These are phyloP conservation scores for Trichonephila clavata DNA, from an alignment of 1,140 invertebrate genomes.

Conservation along the genomic window DNA sequence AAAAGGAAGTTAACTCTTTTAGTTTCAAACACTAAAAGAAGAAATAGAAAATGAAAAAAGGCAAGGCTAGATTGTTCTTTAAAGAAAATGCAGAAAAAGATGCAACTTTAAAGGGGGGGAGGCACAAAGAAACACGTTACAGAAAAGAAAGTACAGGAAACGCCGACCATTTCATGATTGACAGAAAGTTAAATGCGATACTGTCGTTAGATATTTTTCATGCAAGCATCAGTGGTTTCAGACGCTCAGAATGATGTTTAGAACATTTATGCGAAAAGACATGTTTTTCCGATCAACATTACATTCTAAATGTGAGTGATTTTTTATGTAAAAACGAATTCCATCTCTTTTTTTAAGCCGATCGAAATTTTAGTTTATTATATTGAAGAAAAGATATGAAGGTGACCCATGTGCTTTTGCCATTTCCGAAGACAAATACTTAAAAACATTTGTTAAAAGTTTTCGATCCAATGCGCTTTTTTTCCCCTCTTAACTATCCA, in stretches of 20 bases:
- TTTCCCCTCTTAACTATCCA: too few species aligned
- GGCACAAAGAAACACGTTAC: background rate
- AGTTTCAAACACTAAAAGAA: too few species aligned
- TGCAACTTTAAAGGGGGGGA: background rate
- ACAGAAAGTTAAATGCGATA: background rate
- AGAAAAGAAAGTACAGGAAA: background rate
- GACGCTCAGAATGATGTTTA: background rate
- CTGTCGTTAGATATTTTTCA: constrained; percentile 44
- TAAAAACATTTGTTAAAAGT: background rate
- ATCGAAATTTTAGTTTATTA: background rate
- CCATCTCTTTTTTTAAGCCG: background rate
- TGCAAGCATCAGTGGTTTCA: constrained; percentile 1
- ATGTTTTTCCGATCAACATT: background rate
- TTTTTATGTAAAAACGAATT: background rate
- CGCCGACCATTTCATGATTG: constrained; percentile 8
- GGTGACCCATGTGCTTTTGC: background rate
- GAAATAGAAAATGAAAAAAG: too few species aligned
- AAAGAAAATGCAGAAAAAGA: background rate
- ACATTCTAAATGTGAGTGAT: background rate
- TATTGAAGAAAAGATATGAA: background rate
- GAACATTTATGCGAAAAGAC: background rate
- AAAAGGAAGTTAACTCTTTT: too few species aligned
- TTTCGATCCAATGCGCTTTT: too few species aligned
- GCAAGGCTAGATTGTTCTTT: background rate
- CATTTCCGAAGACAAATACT: background rate